Evolutionary conservation across 2,113 vertebrate species (phyloP), one percentile per base, ranked within the genome.

Genomic region (Thinocorus orbignyianus): DNA sequence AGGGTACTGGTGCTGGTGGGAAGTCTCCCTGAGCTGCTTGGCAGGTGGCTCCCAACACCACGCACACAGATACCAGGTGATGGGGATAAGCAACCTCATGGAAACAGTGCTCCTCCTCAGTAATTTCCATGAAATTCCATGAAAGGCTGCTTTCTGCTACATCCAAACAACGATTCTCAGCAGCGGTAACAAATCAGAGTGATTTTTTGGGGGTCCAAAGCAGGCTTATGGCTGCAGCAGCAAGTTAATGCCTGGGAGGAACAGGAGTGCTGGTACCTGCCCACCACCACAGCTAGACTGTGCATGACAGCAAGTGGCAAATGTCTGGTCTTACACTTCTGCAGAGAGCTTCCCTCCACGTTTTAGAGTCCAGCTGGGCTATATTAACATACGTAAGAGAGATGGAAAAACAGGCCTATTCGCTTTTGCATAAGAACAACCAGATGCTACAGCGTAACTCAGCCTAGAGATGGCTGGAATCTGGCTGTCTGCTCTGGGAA

Each of bases 241-340:
- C 78, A 94, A 37, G 13, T 39, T 33, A 64, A 42, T 10, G 20
- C 18, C 51, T 18, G 28, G 39, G 37, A 81, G 14, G 28, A 76
- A 57, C 0, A 4, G 30, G 26, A 61, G 54, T 6, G 0, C 30
- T 1, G 31, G 8, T 14, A 6, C 33, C 58, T 37, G 64, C 68
- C 22, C 78, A 52, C 37, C 48, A 13, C 18, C 1, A 0, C n/a
- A 44, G 33, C 25, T 10, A 1, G 13, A 7, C 46, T 44, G 8
- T 2, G 9, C 5, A 0, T 2, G 1, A 2, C 0, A 88, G 39
- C 17, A 55, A 46, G 54, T 2, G 15, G n/a, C 41, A 51, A 7
- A 17, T 37, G n/a, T 51, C 54, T 81, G n/a, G 17, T 73, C 81
- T 69, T 37, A 10, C 19, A 9, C 30, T 12, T 81, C 72, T 55